phyloP scores from a whole-genome alignment of 2,888 invertebrate genomes.

The Dryadula phaetusa region DNA sequence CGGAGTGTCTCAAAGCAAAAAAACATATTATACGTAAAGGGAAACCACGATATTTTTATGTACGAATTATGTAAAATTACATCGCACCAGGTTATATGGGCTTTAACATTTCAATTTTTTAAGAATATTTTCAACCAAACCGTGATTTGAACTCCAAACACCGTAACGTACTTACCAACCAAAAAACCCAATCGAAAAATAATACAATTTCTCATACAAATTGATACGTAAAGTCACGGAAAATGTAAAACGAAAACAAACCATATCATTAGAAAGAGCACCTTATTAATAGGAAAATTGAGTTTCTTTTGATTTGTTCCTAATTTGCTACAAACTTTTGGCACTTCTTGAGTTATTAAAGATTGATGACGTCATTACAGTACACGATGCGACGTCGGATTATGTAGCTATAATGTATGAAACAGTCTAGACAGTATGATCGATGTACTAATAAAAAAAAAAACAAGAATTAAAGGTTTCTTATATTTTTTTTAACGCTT shows the following conservation, averaged over 20 bases:
- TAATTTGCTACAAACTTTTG: slow-evolving; percentile 4
- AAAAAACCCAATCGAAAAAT: too few species aligned
- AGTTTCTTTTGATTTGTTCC: neutral
- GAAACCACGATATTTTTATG: too few species aligned
- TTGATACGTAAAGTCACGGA: too few species aligned
- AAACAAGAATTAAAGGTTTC: neutral
- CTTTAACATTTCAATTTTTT: too few species aligned
- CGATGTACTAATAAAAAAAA: neutral
- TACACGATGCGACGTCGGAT: neutral
- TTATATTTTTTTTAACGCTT: neutral
- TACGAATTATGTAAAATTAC: too few species aligned
- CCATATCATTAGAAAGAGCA: neutral
- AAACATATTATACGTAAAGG: too few species aligned
- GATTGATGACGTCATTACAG: slow-evolving; percentile 8
- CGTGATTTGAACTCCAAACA: too few species aligned
- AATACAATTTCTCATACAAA: too few species aligned
- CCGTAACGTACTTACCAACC: too few species aligned
- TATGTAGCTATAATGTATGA: neutral
- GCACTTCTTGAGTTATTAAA: neutral
- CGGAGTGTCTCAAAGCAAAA: too few species aligned
- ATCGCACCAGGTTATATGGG: too few species aligned
- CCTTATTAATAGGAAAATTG: accelerated
- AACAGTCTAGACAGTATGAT: neutral
- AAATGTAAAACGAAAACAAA: neutral
- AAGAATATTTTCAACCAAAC: too few species aligned